Conservation (phyloP, 2,797 vertebrate genomes). For the Peromyscus attwateri region DNA sequence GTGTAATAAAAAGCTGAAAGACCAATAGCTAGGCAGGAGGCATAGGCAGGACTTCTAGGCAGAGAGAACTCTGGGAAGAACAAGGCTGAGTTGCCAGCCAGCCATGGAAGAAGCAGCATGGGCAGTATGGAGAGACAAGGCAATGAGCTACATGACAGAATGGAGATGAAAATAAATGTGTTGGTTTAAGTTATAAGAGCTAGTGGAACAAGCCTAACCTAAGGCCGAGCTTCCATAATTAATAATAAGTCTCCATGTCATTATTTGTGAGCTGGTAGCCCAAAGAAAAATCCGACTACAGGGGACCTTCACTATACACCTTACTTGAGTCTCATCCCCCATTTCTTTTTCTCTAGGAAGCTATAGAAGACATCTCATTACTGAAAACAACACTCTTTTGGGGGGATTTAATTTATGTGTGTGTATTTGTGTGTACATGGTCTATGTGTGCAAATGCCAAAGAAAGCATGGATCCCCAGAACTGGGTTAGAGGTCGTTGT, state of each 20-base stretch:
- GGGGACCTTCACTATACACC: neutral
- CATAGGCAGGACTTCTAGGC: neutral
- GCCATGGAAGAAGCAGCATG: neutral
- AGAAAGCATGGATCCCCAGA: neutral
- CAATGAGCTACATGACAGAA: neutral
- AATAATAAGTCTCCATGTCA: neutral
- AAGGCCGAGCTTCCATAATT: neutral
- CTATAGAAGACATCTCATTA: neutral
- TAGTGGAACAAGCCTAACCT: neutral
- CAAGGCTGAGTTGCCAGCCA: neutral
- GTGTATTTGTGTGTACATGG: neutral
- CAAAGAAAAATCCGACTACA: neutral
- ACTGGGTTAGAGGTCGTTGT: neutral
- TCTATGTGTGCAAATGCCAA: neutral
- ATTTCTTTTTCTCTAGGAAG: constrained; percentile 18
- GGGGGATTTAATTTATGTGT: neutral
- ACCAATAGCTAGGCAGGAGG: neutral
- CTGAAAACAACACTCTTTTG: neutral
- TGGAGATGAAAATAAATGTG: neutral
- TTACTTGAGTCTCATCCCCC: neutral
- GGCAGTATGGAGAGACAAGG: neutral
- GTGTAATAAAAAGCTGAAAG: neutral
- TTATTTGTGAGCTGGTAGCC: neutral
- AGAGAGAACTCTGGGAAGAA: neutral
- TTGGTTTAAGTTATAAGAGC: neutral